Evolutionary conservation across 2,888 invertebrate genomes (phyloP).

Genomic region (Rhodophaea formosa): DNA sequence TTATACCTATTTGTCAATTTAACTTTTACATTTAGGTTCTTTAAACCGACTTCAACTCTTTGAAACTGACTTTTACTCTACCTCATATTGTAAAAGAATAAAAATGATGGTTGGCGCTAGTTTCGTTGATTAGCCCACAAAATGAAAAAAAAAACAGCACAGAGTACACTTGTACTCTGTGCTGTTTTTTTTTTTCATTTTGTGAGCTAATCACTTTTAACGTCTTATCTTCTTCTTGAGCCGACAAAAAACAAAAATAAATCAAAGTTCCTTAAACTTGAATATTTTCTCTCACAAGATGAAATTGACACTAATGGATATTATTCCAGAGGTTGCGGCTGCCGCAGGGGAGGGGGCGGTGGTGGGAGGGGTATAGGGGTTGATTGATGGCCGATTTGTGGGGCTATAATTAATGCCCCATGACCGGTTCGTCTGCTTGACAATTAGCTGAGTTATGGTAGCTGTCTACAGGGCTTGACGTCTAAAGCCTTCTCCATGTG

Average conservation of each 20-base stretch:
- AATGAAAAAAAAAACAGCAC: no score
- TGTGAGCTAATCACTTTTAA: neutral
- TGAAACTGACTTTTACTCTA: no score
- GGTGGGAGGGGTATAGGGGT: conserved; percentile 23
- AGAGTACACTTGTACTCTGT: no score
- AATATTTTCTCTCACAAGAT: conserved; percentile 38
- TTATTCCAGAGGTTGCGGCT: conserved; percentile 38
- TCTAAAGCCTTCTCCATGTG: neutral
- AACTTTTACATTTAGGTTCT: no score
- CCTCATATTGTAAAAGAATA: no score
- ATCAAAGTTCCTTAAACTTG: conserved; percentile 22
- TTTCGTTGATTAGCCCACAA: no score
- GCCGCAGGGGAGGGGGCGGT: conserved; percentile 30
- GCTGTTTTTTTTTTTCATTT: no score
- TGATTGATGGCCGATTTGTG: conserved; percentile 65
- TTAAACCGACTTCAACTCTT: no score
- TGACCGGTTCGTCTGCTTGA: conserved; percentile 46
- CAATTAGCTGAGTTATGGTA: conserved; percentile 41
- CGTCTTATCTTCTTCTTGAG: neutral
- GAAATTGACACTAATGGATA: conserved; percentile 58
- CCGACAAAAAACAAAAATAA: conserved; percentile 17
- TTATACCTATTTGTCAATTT: no score
- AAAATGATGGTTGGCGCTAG: no score
- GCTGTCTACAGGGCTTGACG: neutral
- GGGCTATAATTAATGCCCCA: conserved; percentile 63